Evolutionary conservation across 2,888 invertebrate species (phyloP).

Genomic region (Pocota personata): DNA sequence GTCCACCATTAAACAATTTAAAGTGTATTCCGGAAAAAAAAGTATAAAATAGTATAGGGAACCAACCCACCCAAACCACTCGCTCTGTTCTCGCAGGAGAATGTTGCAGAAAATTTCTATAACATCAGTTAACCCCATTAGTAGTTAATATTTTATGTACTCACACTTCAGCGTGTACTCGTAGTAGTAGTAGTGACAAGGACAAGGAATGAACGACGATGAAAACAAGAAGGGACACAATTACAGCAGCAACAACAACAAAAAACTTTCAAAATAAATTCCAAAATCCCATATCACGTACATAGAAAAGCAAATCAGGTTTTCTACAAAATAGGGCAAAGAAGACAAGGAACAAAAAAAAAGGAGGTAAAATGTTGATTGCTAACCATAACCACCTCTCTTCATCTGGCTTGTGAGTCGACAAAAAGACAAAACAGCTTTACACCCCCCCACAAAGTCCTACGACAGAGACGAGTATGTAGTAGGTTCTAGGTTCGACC

Average conservation of each 20-base stretch:
- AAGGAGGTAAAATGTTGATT: conserved; percentile 38
- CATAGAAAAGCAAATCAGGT: conserved; percentile 50
- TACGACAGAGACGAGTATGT: neutral
- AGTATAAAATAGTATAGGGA: conserved; percentile 10
- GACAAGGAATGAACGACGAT: conserved; percentile 43
- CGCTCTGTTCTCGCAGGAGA: conserved; percentile 13
- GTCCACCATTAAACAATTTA: conserved; percentile 72
- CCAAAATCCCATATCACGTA: conserved; percentile 53
- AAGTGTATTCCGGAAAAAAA: conserved; percentile 29
- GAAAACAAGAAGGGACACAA: conserved; percentile 33
- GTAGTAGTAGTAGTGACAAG: conserved; percentile 59
- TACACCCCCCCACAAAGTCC: neutral
- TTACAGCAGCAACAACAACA: conserved; percentile 11
- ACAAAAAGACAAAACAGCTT: conserved; percentile 15
- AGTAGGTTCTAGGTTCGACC: conserved; percentile 58
- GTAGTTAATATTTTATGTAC: conserved; percentile 70
- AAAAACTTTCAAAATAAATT: conserved; percentile 59
- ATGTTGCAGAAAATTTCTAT: conserved; percentile 64
- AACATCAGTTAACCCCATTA: conserved; percentile 71
- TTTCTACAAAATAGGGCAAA: conserved; percentile 28
- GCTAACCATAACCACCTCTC: conserved; percentile 31
- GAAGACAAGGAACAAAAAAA: conserved; percentile 1
- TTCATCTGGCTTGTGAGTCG: neutral
- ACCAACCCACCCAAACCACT: neutral
- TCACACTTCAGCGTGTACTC: conserved; percentile 45